Conservation (phyloP, 2,797 vertebrate species). For the Tarsius wallacei region DNA sequence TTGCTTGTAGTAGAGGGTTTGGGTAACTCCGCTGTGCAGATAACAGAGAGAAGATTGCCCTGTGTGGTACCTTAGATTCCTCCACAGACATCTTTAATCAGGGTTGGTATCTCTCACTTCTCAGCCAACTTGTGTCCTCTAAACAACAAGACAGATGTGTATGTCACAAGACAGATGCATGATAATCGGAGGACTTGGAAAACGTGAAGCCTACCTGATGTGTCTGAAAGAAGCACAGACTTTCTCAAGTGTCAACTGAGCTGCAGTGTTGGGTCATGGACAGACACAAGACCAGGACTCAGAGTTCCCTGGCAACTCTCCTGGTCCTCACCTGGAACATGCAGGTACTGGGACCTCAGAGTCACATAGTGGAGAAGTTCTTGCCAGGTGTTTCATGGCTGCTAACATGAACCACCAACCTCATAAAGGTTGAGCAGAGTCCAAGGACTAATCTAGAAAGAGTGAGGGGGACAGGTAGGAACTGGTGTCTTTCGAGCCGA, state of each 20-base stretch:
- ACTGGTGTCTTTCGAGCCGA: background rate
- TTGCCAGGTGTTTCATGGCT: background rate
- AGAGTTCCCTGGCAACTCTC: accelerated
- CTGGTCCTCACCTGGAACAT: background rate
- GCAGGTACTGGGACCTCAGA: background rate
- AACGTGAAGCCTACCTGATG: accelerated
- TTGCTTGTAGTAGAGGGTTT: background rate
- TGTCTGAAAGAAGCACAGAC: background rate
- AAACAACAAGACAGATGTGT: background rate
- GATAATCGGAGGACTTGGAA: background rate
- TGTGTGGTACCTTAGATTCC: background rate
- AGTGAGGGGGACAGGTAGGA: background rate
- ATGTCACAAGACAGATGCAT: background rate
- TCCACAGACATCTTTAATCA: background rate
- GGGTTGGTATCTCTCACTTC: background rate
- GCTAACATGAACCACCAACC: background rate
- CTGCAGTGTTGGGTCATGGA: background rate
- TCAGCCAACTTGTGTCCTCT: background rate
- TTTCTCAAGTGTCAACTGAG: background rate
- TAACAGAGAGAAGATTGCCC: background rate
- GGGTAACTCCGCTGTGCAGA: background rate
- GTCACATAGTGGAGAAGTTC: no score
- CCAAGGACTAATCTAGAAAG: background rate
- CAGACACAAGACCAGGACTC: background rate
- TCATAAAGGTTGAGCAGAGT: background rate